These are phyloP conservation scores for Gallinago paraguaiae DNA, from an alignment of 2,113 vertebrate species.

Conservation along the genomic window DNA sequence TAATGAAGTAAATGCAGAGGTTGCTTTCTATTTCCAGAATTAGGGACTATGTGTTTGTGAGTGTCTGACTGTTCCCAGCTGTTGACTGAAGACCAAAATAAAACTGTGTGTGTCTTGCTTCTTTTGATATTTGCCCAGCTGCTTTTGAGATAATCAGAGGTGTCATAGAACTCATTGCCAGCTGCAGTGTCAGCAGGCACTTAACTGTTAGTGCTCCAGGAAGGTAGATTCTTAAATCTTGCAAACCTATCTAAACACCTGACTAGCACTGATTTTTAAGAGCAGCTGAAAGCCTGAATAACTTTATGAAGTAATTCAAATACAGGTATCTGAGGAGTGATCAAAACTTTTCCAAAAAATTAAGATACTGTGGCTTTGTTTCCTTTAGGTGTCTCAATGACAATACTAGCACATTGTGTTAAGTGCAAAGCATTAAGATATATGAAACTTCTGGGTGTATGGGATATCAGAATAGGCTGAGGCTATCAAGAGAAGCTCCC, in stretches of 20 bases:
- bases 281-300: background rate
- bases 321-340: background rate
- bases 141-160: conserved; percentile 11
- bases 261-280: background rate
- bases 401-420: background rate
- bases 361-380: background rate
- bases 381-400: background rate
- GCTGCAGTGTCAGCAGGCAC: background rate
- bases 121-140: background rate
- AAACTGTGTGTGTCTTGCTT: background rate
- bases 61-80: background rate
- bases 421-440: background rate
- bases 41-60: background rate
- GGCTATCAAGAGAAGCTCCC: background rate
- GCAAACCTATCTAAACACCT: background rate
- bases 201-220: background rate
- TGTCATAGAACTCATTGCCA: conserved; percentile 3
- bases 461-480: background rate
- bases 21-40: background rate
- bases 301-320: background rate
- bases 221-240: background rate
- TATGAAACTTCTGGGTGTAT: background rate
- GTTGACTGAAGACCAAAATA: background rate
- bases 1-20: background rate
- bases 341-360: background rate